Conservation (phyloP, 1,140 invertebrate genomes). For the Zaprionus ghesquierei region DNA sequence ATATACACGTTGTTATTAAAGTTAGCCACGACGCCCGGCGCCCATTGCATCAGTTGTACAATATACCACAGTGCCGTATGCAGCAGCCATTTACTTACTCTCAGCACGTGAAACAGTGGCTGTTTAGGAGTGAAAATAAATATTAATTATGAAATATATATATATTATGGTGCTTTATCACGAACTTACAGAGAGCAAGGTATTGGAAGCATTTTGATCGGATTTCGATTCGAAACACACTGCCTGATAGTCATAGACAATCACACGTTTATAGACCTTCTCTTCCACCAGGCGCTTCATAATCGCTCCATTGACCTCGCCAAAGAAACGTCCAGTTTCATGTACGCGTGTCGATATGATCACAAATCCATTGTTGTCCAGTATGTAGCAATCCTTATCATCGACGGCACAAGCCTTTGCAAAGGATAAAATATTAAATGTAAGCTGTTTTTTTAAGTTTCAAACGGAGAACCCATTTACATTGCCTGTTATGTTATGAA, state of each 20-base stretch:
- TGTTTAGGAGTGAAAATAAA: constrained; percentile 39
- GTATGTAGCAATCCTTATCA: constrained; percentile 91
- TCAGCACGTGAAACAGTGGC: constrained; percentile 83
- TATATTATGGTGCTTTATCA: background rate
- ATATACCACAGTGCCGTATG: constrained; percentile 83
- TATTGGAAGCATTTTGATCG: constrained; percentile 85
- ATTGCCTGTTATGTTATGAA: constrained; percentile 90
- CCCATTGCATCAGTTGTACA: constrained; percentile 78
- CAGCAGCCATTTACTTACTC: constrained; percentile 83
- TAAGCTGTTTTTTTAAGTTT: too few species aligned
- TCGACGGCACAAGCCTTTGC: constrained; percentile 87
- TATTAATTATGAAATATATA: background rate
- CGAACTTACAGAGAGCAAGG: constrained; percentile 85
- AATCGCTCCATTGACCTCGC: constrained; percentile 90
- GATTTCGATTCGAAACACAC: constrained; percentile 89
- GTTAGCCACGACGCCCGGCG: constrained; percentile 81
- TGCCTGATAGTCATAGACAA: constrained; percentile 94
- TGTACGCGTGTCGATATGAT: constrained; percentile 88
- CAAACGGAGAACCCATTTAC: constrained; percentile 70
- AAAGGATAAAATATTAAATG: background rate
- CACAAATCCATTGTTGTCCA: constrained; percentile 96
- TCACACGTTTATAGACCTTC: constrained; percentile 89
- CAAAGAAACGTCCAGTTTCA: constrained; percentile 93
- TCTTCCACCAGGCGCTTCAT: constrained; percentile 91
- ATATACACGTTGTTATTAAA: constrained; percentile 77